These are phyloP conservation scores for Danionella dracula DNA, from an alignment of 2,797 vertebrate species.

Conservation along the genomic window DNA sequence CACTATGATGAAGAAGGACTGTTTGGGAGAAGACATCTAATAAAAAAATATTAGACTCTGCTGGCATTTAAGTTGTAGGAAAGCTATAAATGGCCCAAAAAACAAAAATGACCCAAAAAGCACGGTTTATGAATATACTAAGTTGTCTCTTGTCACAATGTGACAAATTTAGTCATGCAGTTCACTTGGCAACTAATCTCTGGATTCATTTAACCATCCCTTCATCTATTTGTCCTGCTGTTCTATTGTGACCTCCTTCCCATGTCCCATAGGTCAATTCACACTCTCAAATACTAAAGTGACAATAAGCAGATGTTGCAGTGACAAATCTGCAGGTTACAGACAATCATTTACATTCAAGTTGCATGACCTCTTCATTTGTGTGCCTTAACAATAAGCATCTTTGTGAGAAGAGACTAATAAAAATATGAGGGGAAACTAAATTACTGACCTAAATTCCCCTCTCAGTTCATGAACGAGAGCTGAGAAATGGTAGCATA, in stretches of 20 bases:
- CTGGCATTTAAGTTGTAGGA: no score
- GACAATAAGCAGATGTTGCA: background rate
- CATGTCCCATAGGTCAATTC: slow-evolving; percentile 10
- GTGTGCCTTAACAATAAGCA: background rate
- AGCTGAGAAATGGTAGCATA: background rate
- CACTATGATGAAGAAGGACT: no score
- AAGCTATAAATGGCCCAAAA: no score
- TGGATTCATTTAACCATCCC: slow-evolving; percentile 1
- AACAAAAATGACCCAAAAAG: no score
- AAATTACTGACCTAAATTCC: no score
- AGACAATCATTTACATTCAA: slow-evolving; percentile 4
- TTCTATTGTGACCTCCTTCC: background rate
- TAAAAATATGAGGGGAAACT: no score
- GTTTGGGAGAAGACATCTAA: no score
- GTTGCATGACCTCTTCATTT: background rate
- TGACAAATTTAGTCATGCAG: background rate
- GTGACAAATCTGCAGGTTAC: background rate
- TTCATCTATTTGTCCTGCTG: background rate
- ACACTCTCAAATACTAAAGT: background rate
- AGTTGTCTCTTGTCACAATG: background rate
- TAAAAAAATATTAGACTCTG: no score
- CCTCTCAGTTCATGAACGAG: no score
- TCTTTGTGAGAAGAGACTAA: background rate
- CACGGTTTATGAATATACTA: slow-evolving; percentile 15
- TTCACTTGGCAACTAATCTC: background rate